phyloP scores from a whole-genome alignment of 2,113 vertebrate species.

The Maccullochella peelii region DNA sequence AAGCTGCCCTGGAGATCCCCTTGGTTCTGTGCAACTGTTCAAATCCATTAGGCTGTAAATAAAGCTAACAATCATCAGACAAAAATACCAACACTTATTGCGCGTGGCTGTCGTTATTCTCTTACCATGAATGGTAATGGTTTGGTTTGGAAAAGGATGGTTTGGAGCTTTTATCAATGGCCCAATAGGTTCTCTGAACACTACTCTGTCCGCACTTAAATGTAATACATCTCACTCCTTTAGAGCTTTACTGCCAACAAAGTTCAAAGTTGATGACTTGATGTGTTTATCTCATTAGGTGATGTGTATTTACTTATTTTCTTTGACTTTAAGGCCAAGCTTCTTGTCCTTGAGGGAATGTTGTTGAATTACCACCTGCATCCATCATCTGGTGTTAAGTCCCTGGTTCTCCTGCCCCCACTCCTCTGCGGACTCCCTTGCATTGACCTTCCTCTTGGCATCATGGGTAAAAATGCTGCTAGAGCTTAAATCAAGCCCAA shows the following conservation, averaged over 20 bases:
- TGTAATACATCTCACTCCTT: conserved; percentile 25
- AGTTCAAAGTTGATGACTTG: conserved; percentile 56
- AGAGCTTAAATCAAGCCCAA: conserved; percentile 75
- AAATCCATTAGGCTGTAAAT: conserved; percentile 13
- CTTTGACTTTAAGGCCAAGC: conserved; percentile 50
- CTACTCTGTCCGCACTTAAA: conserved; percentile 22
- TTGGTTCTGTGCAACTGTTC: neutral
- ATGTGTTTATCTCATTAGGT: conserved; percentile 41
- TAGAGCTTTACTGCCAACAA: conserved; percentile 25
- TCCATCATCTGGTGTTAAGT: conserved; percentile 69
- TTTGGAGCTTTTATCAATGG: neutral
- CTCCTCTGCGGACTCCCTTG: conserved; percentile 43
- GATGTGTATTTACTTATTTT: conserved; percentile 67
- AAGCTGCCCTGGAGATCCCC: neutral
- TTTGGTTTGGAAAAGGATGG: too few species aligned
- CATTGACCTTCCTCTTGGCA: conserved; percentile 74
- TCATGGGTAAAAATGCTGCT: conserved; percentile 70
- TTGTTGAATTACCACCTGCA: conserved; percentile 54
- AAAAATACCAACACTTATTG: neutral
- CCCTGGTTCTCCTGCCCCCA: conserved; percentile 19
- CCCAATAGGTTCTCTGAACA: neutral
- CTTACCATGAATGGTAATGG: neutral
- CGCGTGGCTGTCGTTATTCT: neutral
- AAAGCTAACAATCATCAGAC: neutral
- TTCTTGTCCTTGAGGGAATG: conserved; percentile 54